Evolutionary conservation across 2,797 vertebrate genomes (phyloP).

Genomic region (Eulemur rubriventer): DNA sequence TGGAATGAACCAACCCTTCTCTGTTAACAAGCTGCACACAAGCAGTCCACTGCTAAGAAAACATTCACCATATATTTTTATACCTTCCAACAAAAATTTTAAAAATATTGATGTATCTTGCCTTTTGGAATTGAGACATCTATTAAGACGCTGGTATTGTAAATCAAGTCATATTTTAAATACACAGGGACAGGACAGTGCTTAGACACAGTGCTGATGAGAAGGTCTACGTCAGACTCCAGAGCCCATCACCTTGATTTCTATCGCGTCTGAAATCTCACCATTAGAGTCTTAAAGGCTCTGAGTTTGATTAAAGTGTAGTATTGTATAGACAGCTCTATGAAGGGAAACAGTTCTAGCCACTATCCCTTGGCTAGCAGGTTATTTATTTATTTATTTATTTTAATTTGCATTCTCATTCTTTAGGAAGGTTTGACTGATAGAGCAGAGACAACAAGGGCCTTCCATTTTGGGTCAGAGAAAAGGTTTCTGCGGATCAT

Average conservation of each 20-base stretch:
- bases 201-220: fast-evolving
- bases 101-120: not conserved
- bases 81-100: not conserved
- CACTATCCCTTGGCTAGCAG: not conserved
- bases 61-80: not conserved
- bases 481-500: not conserved
- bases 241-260: not conserved
- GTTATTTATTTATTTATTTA: not conserved
- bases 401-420: not conserved
- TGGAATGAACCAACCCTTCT: not conserved
- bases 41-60: not conserved
- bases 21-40: not conserved
- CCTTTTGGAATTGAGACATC: not conserved
- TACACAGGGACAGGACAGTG: not conserved
- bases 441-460: not conserved
- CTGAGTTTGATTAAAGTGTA: not conserved
- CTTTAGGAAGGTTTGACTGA: not conserved
- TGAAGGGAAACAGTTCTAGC: not conserved
- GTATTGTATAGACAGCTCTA: not conserved
- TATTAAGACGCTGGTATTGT: not conserved
- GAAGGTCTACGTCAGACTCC: not conserved
- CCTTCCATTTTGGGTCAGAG: not conserved
- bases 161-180: not conserved
- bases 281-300: not conserved
- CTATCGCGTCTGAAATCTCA: not conserved